A percentile compares a stretch with the other conserved stretches of the same genome.
Conservation (phyloP, 2,113 vertebrate species). For the Ceyx cyanopectus region DNA sequence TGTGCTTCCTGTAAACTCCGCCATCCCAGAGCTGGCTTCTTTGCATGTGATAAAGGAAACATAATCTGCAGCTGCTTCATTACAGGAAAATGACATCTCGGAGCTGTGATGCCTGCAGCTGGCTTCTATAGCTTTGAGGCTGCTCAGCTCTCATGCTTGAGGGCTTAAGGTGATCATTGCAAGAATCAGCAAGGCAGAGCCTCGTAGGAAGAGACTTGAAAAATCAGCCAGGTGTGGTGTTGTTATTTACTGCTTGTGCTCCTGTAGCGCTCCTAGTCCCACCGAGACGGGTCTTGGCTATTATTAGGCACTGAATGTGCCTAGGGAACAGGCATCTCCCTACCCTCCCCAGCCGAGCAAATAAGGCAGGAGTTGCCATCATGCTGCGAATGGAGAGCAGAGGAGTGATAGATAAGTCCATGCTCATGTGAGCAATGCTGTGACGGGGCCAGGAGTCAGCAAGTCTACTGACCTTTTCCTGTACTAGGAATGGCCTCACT, state of each 20-base stretch:
- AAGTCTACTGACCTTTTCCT: not conserved
- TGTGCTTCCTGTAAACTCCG: constrained; percentile 3
- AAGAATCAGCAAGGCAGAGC: not conserved
- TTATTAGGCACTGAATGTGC: not conserved
- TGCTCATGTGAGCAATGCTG: not conserved
- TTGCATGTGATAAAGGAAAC: not conserved
- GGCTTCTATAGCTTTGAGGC: not conserved
- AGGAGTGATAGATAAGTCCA: not conserved
- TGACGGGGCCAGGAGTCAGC: not conserved
- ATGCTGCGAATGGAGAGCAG: not conserved
- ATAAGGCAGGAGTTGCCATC: not conserved
- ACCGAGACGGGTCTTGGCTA: fast-evolving
- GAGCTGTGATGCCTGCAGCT: not conserved
- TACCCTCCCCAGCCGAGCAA: not conserved
- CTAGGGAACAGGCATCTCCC: not conserved
- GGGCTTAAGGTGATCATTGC: not conserved
- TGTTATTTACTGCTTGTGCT: not conserved
- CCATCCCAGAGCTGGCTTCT: constrained; percentile 2
- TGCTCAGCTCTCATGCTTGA: not conserved
- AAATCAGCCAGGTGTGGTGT: not conserved
- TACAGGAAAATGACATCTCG: not conserved
- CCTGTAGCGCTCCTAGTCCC: not conserved
- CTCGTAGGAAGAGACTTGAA: not conserved
- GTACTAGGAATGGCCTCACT: not conserved
- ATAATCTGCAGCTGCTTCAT: not conserved